phyloP scores from a whole-genome alignment of 2,888 invertebrate species.

The Girardia tigrina region DNA sequence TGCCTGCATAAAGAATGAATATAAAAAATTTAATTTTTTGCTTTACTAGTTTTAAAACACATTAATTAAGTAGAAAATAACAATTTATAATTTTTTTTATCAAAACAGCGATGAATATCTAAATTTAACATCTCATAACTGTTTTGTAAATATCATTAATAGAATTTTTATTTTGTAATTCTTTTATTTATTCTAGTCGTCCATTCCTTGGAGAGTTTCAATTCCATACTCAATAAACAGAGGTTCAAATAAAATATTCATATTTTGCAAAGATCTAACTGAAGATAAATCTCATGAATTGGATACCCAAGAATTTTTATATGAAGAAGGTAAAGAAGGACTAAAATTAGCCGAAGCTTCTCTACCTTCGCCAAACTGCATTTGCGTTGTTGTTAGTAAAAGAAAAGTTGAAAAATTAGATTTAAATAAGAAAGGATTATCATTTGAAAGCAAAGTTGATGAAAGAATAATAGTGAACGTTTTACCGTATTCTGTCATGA shows the following conservation, averaged over 20 bases:
- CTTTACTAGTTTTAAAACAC: no score
- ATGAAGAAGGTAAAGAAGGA: neutral
- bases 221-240: neutral
- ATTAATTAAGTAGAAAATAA: no score
- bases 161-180: no score
- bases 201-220: neutral
- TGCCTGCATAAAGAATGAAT: neutral
- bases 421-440: neutral
- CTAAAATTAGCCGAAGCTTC: neutral
- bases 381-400: neutral
- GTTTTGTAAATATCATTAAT: no score
- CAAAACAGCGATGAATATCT: no score
- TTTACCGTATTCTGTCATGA: neutral
- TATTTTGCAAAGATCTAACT: neutral
- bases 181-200: neutral
- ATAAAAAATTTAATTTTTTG: no score
- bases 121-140: no score
- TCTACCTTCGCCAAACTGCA: neutral
- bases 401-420: constrained; percentile 2
- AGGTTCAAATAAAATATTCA: neutral
- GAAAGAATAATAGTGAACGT: neutral
- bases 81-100: no score
- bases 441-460: constrained; percentile 9
- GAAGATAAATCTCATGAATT: neutral
- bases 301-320: neutral